Base-by-base conservation (phyloP, 2,888 invertebrate genomes). In the Thera obeliscata region DNA sequence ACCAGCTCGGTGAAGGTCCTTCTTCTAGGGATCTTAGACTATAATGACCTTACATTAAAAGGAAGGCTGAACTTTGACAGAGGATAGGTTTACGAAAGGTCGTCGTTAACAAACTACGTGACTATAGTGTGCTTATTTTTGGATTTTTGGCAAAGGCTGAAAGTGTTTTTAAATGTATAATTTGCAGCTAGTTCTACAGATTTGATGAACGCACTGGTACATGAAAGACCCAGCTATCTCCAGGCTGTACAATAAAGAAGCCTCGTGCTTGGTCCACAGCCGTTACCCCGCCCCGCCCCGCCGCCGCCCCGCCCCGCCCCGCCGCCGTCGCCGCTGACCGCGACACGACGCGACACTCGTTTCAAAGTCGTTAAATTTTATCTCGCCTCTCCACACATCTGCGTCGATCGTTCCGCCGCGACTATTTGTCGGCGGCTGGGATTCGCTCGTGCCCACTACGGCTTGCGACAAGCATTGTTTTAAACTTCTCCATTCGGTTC, bases 311-410 rank as follows among this genome's bases (percentile, higher is more conserved):
- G 1, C 22, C 22, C 22, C 22, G 22, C 22, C 22, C 22, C 22
- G 22, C 22, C 22, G 22, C 22, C 38, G 48, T 55, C 62, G 69
- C 61, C 73, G 66, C 69, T 66, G 68, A 80, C 81, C 74, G 71
- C 74, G 68, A 63, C 70, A 69, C 74, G 54, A 41, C 52, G 64
- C 74, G 54, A 61, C 61, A 55, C 55, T 73, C 76, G 77, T 64
- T 66, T 73, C 50, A 43, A 61, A 33, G 74, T 81, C 84, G 81
- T 86, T 80, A 84, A 83, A 76, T 80, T 83, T 85, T 80, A 85
- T 83, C 80, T 73, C 76, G 73, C 71, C 75, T 78, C 77, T 80
- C 78, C 77, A 78, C 85, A 84, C 85, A 83, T 84, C 81, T 85
- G 86, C 78, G 76, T 64, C 78, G 78, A 75, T 79, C 79, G 81